Evolutionary conservation across 2,888 invertebrate species (phyloP).

Genomic region (Syritta pipiens): DNA sequence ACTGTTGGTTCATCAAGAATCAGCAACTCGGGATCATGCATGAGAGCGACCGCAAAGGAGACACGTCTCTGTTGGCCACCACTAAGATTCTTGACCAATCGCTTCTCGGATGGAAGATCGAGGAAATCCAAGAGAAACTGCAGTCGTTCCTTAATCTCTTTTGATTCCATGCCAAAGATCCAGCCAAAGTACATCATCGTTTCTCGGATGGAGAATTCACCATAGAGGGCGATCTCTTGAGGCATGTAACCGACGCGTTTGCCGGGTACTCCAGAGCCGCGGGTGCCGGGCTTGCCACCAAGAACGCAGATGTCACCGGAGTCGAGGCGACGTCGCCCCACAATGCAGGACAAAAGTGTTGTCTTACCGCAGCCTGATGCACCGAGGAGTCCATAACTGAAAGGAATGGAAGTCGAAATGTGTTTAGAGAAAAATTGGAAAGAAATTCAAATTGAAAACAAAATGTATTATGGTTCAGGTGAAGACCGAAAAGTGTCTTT

Average conservation of each 20-base stretch:
- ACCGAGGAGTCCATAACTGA: conserved; percentile 94
- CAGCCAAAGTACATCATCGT: conserved; percentile 98
- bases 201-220: conserved; percentile 95
- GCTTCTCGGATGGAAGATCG: conserved; percentile 91
- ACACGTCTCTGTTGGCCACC: conserved; percentile 95
- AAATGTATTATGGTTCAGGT: no score
- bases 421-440: no score
- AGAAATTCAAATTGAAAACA: no score
- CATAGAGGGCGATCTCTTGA: conserved; percentile 93
- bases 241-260: conserved; percentile 99
- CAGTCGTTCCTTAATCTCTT: conserved; percentile 89
- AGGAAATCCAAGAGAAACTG: conserved; percentile 93
- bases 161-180: conserved; percentile 94
- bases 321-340: conserved; percentile 91
- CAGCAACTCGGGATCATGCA: conserved; percentile 94
- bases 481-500: no score
- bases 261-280: conserved; percentile 94
- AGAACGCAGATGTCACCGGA: conserved; percentile 94
- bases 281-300: conserved; percentile 93
- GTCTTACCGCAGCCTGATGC: conserved; percentile 99
- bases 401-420: conserved; percentile 67
- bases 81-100: conserved; percentile 89
- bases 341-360: conserved; percentile 94
- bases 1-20: conserved; percentile 96
- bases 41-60: conserved; percentile 93